Base-by-base conservation (phyloP, 1,140 invertebrate species). In the Pogonomyrmex barbatus region DNA sequence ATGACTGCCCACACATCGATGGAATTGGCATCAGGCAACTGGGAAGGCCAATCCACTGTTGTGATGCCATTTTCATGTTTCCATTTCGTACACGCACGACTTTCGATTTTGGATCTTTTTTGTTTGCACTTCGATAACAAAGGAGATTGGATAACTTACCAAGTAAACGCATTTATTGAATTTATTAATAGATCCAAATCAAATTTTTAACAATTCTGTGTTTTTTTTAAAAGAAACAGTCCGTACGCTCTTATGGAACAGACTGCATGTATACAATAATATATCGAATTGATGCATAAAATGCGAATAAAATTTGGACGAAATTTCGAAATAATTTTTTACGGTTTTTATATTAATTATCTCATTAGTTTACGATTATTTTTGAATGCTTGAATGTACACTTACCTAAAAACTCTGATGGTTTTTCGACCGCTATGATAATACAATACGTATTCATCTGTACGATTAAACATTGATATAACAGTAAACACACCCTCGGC, bases 401-500 rank as follows among this genome's bases (percentile, higher is more conserved):
- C 76, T 92, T 94, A 97, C 97, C 97, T 97, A 94, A 99, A 99
- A 8, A 99, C 97, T 82, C 98, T 96, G 65, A 99, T 96, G 9
- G 98, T 99, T 95, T 99, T 98, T 87, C 97, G 97, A 9, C 98
- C 98, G 89, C 98, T 98, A 93, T 99, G 99, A 91, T 99, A 99
- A 94, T 99, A 99, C 3, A 99, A 96, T 5, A 99, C 98, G 91
- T 99, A 99, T 89, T 99, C 97, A 91, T 99, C 98, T 10, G 97
- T 99, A 87, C 97, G 97, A 56, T 98, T 99, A 93, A 99, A 99
- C 95, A 98, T 97, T 67, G 98, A 98, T 88, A 98, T 98, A 36
- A 99, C 98, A 14, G 97, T 98, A 93, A 99, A 99, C 0, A 99
- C 99, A 2, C 99, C 99, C 95, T 99, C 99, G 9, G 99, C 98